phyloP scores from a whole-genome alignment of 2,797 vertebrate genomes.

The Botia almorhae region DNA sequence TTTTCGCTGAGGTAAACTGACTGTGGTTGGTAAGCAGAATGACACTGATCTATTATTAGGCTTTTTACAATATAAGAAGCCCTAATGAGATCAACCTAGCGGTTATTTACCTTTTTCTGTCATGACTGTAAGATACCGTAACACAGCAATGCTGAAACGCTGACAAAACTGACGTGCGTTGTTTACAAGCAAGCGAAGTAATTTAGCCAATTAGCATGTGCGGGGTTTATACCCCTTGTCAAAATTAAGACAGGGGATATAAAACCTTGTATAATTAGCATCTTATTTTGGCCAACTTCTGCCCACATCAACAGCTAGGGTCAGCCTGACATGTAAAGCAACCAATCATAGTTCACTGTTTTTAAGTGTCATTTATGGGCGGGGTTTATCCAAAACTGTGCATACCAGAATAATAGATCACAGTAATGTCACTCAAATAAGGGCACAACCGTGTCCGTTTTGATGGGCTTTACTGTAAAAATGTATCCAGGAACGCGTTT shows the following conservation, averaged over 20 bases:
- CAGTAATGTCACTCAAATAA: not conserved
- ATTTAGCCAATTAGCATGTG: not conserved
- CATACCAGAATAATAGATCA: not conserved
- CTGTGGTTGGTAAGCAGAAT: not conserved
- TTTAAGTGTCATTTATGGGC: not conserved
- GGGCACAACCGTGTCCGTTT: not conserved
- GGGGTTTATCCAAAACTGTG: not conserved
- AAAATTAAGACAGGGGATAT: not conserved
- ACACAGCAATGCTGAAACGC: not conserved
- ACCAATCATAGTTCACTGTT: not conserved
- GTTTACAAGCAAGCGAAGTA: not conserved
- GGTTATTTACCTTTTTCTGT: constrained; percentile 6
- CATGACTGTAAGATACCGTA: constrained; percentile 7
- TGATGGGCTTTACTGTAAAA: not conserved
- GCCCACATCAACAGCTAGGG: not conserved
- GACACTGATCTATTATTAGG: constrained; percentile 23
- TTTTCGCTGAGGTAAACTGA: constrained; percentile 16
- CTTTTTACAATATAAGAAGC: not conserved
- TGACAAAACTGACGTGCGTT: not conserved
- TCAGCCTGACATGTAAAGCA: not conserved
- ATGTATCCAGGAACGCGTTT: not conserved
- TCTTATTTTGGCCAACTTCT: not conserved
- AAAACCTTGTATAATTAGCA: not conserved
- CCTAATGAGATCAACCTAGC: constrained; percentile 30
- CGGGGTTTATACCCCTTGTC: too few species aligned